Base-by-base conservation (phyloP, 2,113 vertebrate genomes). In the Charadrius vociferus region DNA sequence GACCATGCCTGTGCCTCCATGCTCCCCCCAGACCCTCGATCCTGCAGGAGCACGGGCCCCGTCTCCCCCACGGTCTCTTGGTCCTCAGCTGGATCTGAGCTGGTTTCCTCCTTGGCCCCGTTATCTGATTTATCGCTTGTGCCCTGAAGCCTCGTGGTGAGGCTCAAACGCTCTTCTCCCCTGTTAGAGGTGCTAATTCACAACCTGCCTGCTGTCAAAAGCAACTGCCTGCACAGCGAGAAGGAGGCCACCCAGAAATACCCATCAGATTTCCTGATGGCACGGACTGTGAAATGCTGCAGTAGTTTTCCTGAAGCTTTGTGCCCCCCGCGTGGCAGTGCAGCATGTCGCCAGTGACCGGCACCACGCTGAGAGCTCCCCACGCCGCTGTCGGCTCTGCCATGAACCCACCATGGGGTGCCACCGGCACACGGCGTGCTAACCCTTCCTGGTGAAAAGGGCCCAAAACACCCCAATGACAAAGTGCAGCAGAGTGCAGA, bases 31-130 rank as follows among this genome's bases (percentile, higher is more conserved):
- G 22, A 21, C 21, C 45, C 47, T 66, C 3, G 4, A 17, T 30
- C 41, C 21, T 7, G 21, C 17, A 47, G 74, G 47, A 36, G 13
- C 14, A 29, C 14, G 15, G 52, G 23, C 22, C 24, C 62, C 6
- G 1, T 4, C 23, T 49, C 16, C 34, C 23, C n/a, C 39, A 24
- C 1, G 1, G 6, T 36, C 47, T 39, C 37, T 43, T 3, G 0
- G 36, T 37, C 20, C 68, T 55, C 39, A 4, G 13, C 18, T 43
- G 16, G 36, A 67, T 67, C 27, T 30, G 53, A 62, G 34, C 37
- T 39, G 21, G 12, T 52, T 43, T 66, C 34, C 52, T 39, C 34
- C 66, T 52, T 2, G 5, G 9, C 13, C 12, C 34, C 29, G 3
- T 43, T 34, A 34, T 12, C 59, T 39, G 45, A 61, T 67, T 53